Evolutionary conservation across 2,113 vertebrate species (phyloP).

Genomic region (human (Homo sapiens)): DNA sequence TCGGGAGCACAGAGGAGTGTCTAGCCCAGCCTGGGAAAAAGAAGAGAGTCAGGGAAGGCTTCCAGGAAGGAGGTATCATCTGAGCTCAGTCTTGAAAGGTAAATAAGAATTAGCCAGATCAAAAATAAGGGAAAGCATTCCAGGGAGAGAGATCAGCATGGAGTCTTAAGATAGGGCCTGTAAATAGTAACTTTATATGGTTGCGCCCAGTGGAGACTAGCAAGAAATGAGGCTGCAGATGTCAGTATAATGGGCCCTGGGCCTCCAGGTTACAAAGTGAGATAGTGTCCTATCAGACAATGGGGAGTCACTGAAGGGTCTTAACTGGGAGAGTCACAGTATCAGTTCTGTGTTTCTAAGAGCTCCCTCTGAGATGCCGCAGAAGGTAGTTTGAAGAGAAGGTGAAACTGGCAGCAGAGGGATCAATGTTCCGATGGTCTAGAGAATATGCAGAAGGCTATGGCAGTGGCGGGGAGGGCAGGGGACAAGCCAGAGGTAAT

Average conservation of each 20-base stretch:
- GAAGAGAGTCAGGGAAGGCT: neutral
- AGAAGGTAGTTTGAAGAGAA: neutral
- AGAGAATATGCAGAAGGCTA: neutral
- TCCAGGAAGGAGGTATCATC: neutral
- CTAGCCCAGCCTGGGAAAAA: neutral
- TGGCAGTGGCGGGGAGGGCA: neutral
- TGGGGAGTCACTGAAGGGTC: neutral
- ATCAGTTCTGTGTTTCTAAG: constrained; percentile 25
- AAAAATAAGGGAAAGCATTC: neutral
- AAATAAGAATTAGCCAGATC: neutral
- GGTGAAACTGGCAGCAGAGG: neutral
- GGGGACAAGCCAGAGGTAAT: neutral
- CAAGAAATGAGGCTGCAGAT: neutral
- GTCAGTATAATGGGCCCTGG: neutral
- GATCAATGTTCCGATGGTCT: neutral
- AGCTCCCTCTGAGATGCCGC: neutral
- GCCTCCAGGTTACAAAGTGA: neutral
- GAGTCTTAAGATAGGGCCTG: neutral
- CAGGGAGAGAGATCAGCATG: neutral
- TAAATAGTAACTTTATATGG: neutral
- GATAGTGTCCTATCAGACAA: neutral
- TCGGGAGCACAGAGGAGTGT: neutral
- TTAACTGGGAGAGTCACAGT: neutral
- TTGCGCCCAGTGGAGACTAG: neutral
- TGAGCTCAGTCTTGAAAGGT: neutral